phyloP scores from a whole-genome alignment of 2,888 invertebrate species.

The Linnaemya vulpina region DNA sequence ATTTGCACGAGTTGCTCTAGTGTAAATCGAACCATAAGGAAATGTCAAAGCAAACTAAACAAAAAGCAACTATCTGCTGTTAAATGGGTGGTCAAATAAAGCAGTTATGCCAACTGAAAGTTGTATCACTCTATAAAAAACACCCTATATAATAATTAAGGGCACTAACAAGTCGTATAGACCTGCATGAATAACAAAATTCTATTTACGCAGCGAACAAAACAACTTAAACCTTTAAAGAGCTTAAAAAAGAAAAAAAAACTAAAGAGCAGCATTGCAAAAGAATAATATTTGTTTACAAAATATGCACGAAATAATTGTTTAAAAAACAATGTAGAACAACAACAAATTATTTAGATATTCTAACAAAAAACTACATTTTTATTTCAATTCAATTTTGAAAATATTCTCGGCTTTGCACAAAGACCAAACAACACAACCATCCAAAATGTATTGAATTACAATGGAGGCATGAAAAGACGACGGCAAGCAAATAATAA shows the following conservation, averaged over 20 bases:
- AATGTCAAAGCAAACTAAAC: no score
- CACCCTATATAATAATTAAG: conserved; percentile 1
- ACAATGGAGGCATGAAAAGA: conserved; percentile 42
- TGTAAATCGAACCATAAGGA: no score
- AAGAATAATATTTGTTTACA: background rate
- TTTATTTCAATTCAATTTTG: conserved; percentile 13
- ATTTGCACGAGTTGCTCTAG: no score
- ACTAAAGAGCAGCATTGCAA: background rate
- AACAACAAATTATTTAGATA: conserved; percentile 1
- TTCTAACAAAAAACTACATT: background rate
- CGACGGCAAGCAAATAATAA: conserved; percentile 18
- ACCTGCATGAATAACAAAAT: conserved; percentile 7
- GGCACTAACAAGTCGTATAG: background rate
- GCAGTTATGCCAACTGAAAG: no score
- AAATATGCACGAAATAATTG: conserved; percentile 6
- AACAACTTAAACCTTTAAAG: conserved; percentile 60
- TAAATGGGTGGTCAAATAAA: no score
- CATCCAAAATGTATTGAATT: conserved; percentile 50
- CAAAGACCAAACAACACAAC: conserved; percentile 18
- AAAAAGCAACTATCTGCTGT: no score
- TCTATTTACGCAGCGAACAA: conserved; percentile 6
- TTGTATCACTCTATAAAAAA: no score
- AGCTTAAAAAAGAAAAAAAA: conserved; percentile 47
- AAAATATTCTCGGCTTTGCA: background rate
- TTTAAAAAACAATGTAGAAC: conserved; percentile 25